phyloP scores from a whole-genome alignment of 2,797 vertebrate genomes.

The Masticophis lateralis region DNA sequence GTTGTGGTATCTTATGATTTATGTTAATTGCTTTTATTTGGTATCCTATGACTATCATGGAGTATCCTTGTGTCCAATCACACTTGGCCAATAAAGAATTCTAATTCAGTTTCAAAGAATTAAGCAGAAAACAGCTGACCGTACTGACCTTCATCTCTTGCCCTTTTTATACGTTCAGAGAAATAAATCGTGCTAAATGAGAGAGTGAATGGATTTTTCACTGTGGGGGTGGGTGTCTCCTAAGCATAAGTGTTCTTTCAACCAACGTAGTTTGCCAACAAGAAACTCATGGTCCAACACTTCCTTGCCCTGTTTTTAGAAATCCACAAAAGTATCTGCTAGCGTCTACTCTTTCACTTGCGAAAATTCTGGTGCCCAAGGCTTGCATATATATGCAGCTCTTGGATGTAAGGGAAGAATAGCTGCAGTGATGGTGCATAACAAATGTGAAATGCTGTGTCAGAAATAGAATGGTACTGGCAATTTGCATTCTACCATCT shows the following conservation, averaged over 20 bases:
- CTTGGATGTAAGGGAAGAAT: neutral
- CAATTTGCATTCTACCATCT: neutral
- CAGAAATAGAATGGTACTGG: neutral
- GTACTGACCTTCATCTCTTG: neutral
- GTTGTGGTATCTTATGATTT: neutral
- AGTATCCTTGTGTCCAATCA: neutral
- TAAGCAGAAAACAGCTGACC: neutral
- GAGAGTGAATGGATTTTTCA: neutral
- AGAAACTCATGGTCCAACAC: neutral
- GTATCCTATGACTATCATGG: neutral
- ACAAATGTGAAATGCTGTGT: neutral
- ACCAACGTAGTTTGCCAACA: neutral
- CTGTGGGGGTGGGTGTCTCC: neutral
- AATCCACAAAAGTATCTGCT: neutral
- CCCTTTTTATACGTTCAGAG: neutral
- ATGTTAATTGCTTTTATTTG: neutral
- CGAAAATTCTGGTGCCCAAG: neutral
- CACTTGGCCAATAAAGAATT: neutral
- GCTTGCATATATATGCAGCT: neutral
- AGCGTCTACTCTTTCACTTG: neutral
- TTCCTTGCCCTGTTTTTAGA: neutral
- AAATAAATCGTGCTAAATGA: neutral
- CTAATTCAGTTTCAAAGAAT: neutral
- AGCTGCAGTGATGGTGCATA: neutral
- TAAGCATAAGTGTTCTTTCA: neutral